These are phyloP conservation scores for Hydrozoanthus tunicans DNA, from an alignment of 64 coral and sea anemone genomes.

Conservation along the genomic window DNA sequence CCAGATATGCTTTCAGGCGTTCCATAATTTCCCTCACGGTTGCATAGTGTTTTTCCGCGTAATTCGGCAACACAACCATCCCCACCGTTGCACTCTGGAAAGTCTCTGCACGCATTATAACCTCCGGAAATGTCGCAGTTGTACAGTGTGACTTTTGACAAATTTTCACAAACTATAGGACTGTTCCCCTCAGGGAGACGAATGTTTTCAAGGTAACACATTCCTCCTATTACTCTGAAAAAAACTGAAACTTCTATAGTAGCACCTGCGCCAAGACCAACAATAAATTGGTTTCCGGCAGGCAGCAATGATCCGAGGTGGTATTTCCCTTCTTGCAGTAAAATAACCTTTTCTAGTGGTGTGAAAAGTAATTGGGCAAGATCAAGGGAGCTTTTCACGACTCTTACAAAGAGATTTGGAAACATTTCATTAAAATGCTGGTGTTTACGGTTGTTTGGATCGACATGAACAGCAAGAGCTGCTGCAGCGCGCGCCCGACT, in stretches of 20 bases:
- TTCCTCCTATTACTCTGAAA: not conserved
- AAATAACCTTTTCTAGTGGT: not conserved
- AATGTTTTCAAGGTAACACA: slow-evolving; percentile 67
- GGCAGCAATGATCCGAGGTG: not conserved
- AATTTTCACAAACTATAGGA: not conserved
- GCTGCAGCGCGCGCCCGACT: slow-evolving; percentile 20
- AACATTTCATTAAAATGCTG: slow-evolving; percentile 10
- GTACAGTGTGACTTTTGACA: slow-evolving; percentile 23
- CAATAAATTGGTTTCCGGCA: slow-evolving; percentile 11
- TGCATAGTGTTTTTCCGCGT: slow-evolving; percentile 30
- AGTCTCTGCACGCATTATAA: slow-evolving; percentile 59
- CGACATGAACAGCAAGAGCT: slow-evolving; percentile 46
- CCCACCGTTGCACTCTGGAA: slow-evolving; percentile 81
- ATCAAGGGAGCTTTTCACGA: slow-evolving; percentile 31
- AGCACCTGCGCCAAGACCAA: slow-evolving; percentile 36
- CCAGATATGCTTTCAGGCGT: not conserved
- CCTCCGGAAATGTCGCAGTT: slow-evolving; percentile 74
- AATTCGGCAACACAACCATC: slow-evolving; percentile 59
- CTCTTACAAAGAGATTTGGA: not conserved
- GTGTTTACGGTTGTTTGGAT: not conserved
- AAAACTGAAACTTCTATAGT: not conserved
- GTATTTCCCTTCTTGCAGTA: slow-evolving; percentile 70
- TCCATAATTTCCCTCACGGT: slow-evolving; percentile 70
- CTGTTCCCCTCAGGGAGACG: slow-evolving; percentile 50
- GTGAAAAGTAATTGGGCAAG: slow-evolving; percentile 12